Evolutionary conservation across 2,113 vertebrate genomes (phyloP), one percentile per base, ranked within the genome.

Genomic region (Choloepus hoffmanni): DNA sequence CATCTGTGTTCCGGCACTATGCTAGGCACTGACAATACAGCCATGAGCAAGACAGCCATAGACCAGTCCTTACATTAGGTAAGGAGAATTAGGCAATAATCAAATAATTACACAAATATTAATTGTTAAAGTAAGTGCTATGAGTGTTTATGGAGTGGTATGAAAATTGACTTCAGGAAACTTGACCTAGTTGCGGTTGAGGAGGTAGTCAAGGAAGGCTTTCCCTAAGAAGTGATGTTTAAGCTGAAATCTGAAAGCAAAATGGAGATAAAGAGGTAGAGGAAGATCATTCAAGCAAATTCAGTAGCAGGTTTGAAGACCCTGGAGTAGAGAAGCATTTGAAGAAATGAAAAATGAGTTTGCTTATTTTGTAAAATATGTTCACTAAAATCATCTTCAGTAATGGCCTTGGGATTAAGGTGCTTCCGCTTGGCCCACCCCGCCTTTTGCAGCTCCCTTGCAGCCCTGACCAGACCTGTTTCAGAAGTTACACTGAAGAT

Each of bases 241-340:
- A 83, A 81, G 23, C 58, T 92, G 72, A 90, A 79, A 87, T 92
- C 65, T 72, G 89, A 60, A 96, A 95, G 82, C 55, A 88, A 89
- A 78, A 28, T 48, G 43, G 24, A 74, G 74, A 85, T 58, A 87
- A 89, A 40, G 15, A 95, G 50, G 24, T 40, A 14, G 68, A n/a
- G 16, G 45, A 78, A 90, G 26, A 82, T 48, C 30, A 78, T 93
- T 86, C 43, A 68, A 90, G 40, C 26, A 53, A 33, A 92, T 92
- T 76, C 50, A 45, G 0, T 18, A 28, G 30, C 55, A 26, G 78
- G 26, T 85, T 90, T 94, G 86, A 97, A 94, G 77, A 82, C 45
- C 16, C 26, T 63, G 53, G 40, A 43, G 15, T 55, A 90, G 50
- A 93, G 77, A 50, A 90, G 6, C 10, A 43, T 53, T 68, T 53